phyloP scores from a whole-genome alignment of 1,140 invertebrate genomes.

The Penaeus japonicus region DNA sequence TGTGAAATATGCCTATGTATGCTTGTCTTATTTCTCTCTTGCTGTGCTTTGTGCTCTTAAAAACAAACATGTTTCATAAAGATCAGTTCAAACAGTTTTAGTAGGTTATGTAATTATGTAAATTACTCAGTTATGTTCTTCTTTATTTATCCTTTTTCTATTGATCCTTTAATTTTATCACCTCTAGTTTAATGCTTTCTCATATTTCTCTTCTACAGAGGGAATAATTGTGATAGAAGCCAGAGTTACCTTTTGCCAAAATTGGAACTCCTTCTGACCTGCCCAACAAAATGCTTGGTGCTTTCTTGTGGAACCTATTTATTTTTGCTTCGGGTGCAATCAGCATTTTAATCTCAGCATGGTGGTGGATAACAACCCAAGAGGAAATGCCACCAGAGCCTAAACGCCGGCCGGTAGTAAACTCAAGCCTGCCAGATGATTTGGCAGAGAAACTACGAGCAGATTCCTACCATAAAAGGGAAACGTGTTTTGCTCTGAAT shows the following conservation, averaged over 20 bases:
- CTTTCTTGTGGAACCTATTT: conserved; percentile 37
- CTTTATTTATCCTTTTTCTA: no score
- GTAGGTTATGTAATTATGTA: no score
- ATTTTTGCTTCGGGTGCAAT: conserved; percentile 31
- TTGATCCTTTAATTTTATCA: no score
- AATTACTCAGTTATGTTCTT: no score
- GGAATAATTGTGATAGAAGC: not conserved
- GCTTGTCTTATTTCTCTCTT: no score
- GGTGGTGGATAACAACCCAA: conserved; percentile 37
- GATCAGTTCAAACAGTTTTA: no score
- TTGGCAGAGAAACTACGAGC: conserved; percentile 37
- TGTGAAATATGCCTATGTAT: no score
- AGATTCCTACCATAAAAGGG: conserved; percentile 30
- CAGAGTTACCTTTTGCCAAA: not conserved
- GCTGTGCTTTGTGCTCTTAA: no score
- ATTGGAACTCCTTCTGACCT: not conserved
- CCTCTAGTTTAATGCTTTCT: no score
- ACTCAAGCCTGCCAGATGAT: conserved; percentile 26
- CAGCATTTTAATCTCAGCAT: conserved; percentile 20
- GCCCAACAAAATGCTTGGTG: conserved; percentile 24
- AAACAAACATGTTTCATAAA: no score
- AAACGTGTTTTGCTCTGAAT: conserved; percentile 44
- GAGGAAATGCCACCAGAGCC: not conserved
- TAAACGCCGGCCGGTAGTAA: conserved; percentile 1
- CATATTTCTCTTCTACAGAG: no score